These are phyloP conservation scores for Monochamus saltuarius DNA, from an alignment of 1,140 invertebrate species.

Conservation along the genomic window DNA sequence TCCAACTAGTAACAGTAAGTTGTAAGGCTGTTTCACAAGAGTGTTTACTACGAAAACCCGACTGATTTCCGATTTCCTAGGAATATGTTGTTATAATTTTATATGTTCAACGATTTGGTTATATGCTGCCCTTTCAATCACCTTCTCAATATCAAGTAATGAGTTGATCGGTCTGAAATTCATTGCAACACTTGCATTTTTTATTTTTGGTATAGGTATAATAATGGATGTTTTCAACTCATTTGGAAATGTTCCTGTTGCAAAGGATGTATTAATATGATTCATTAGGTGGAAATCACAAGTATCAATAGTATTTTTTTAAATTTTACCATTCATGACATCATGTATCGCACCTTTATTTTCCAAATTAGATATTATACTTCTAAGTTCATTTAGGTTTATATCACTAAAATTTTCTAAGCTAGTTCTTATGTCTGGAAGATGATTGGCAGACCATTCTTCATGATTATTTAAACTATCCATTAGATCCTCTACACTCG, in stretches of 20 bases:
- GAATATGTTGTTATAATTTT: conserved; percentile 3
- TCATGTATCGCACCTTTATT: conserved; percentile 10
- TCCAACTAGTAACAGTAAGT: no score
- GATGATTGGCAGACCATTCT: conserved; percentile 9
- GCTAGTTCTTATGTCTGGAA: conserved; percentile 5
- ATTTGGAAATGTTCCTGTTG: conserved; percentile 10
- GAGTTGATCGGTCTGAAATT: conserved; percentile 9
- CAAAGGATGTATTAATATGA: conserved; percentile 9
- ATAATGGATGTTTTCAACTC: no score
- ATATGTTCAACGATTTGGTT: conserved; percentile 12
- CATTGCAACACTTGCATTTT: conserved; percentile 7
- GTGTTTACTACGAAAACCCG: conserved; percentile 2
- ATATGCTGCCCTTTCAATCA: conserved; percentile 10
- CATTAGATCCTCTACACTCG: conserved; percentile 1
- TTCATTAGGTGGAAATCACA: conserved; percentile 11
- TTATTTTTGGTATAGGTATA: no score
- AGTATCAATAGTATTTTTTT: conserved; percentile 10
- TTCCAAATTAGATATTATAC: conserved; percentile 1
- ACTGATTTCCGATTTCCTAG: conserved; percentile 10
- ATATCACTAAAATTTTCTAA: conserved; percentile 8
- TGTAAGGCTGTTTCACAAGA: no score
- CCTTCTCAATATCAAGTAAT: conserved; percentile 10
- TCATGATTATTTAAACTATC: conserved; percentile 7
- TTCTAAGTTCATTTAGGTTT: conserved; percentile 9
- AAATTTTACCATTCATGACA: conserved; percentile 8